Evolutionary conservation across 2,113 vertebrate genomes (phyloP), one percentile per base, ranked within the genome.

Genomic region (Verasper variegatus): DNA sequence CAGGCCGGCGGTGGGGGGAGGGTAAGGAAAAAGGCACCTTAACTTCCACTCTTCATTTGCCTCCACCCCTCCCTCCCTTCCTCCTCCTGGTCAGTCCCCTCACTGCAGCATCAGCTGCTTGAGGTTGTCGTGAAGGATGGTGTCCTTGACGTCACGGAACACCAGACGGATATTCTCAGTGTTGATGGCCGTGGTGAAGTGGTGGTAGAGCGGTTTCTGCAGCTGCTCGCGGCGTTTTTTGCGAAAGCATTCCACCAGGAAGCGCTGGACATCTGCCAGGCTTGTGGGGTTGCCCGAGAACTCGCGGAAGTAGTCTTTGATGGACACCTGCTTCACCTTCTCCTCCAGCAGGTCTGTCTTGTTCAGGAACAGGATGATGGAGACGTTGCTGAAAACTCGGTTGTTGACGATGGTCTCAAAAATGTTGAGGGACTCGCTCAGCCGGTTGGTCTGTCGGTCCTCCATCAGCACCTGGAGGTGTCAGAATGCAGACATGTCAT

Each of bases 101-200:
- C 95, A 99, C 95, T 98, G 96, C 62, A 99, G 94, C 96, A 99
- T 99, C 4, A 99, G 96, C 95, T 98, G 97, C 90, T 97, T 98
- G 92, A 99, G 96, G 96, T 99, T 99, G 93, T 99, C 97, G 3
- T 99, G 98, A 67, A 99, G 95, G 91, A 99, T 99, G 65, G 98
- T 98, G 94, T 99, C 98, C 93, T 99, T 99, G 78, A 99, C 98
- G 7, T 99, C 98, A 0, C 98, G 97, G 93, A 99, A 99, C 31
- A 99, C 98, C 68, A 98, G 94, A 64, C 96, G 96, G 94, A 99
- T 97, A 92, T 99, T 99, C 87, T 98, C 97, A 1, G 97, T 99
- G 94, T 97, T 99, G 92, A 99, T 99, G 69, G 98, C 98, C 0
- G 97, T 99, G 95, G 98, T 99, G 94, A 99, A 99, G 92, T 99